These are phyloP conservation scores for Frankliniella intonsa DNA, from an alignment of 2,888 invertebrate species.

Conservation along the genomic window DNA sequence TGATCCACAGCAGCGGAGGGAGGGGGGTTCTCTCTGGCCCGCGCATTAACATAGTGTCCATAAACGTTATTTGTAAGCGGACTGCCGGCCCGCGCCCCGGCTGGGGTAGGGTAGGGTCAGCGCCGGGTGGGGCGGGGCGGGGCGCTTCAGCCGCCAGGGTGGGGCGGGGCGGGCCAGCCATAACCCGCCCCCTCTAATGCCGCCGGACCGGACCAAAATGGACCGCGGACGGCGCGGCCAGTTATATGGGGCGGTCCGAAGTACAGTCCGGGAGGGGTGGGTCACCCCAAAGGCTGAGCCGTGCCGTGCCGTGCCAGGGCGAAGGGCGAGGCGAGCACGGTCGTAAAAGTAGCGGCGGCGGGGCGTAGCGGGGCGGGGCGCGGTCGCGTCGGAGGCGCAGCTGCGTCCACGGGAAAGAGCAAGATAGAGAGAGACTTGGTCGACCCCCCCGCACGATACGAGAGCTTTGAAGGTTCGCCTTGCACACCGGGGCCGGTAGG, in stretches of 20 bases:
- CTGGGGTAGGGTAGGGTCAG: neutral
- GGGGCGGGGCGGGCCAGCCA: neutral
- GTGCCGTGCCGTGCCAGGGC: neutral
- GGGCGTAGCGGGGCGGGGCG: neutral
- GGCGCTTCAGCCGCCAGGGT: neutral
- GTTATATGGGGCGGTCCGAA: neutral
- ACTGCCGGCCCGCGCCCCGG: neutral
- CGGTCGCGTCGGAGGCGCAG: neutral
- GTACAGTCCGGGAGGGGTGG: neutral
- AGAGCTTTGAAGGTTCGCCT: too few species aligned
- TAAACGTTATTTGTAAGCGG: conserved; percentile 24
- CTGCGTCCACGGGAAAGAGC: neutral
- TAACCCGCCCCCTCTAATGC: neutral
- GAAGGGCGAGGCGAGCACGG: neutral
- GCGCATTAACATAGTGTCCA: conserved; percentile 1
- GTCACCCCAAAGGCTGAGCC: neutral
- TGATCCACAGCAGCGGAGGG: neutral
- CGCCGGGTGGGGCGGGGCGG: neutral
- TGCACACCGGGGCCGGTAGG: too few species aligned
- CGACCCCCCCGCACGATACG: too few species aligned
- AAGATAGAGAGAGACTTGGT: too few species aligned
- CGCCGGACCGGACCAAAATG: conserved; percentile 16
- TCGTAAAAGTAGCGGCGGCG: neutral
- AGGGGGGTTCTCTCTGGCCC: neutral
- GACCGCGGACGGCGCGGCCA: neutral